Conservation (phyloP, 2,888 invertebrate genomes). For the Bruchidius siliquastri region DNA sequence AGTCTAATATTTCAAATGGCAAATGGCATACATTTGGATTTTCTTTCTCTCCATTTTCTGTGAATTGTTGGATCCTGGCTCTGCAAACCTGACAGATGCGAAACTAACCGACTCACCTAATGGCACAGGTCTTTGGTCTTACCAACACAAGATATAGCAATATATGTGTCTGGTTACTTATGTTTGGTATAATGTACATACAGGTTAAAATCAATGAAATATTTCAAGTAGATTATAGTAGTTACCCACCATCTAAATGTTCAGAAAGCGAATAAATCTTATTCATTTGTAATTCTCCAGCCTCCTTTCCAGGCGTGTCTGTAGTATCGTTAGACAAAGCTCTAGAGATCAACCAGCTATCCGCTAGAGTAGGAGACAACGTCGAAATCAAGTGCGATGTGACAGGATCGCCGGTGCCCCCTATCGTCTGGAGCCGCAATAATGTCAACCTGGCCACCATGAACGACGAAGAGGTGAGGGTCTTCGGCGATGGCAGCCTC, state of each 20-base stretch:
- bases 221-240: no score
- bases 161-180: no score
- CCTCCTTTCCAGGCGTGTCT: conserved; percentile 55
- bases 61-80: no score
- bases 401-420: conserved; percentile 63
- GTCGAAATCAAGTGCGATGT: conserved; percentile 76
- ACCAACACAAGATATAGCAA: no score
- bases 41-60: no score
- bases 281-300: neutral
- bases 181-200: no score
- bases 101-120: no score
- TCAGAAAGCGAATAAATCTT: neutral
- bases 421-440: conserved; percentile 68
- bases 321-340: conserved; percentile 69
- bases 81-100: no score
- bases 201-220: no score
- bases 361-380: conserved; percentile 69
- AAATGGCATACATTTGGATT: no score
- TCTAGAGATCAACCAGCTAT: conserved; percentile 63
- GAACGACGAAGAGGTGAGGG: conserved; percentile 59
- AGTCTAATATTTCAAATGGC: no score
- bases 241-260: neutral
- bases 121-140: no score
- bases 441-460: conserved; percentile 59
- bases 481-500: conserved; percentile 70